Percentiles rank a stretch among this genome's conserved stretches.
Evolutionary conservation across 2,797 vertebrate genomes (phyloP).

Genomic region (Cryptoblepharus egeriae): DNA sequence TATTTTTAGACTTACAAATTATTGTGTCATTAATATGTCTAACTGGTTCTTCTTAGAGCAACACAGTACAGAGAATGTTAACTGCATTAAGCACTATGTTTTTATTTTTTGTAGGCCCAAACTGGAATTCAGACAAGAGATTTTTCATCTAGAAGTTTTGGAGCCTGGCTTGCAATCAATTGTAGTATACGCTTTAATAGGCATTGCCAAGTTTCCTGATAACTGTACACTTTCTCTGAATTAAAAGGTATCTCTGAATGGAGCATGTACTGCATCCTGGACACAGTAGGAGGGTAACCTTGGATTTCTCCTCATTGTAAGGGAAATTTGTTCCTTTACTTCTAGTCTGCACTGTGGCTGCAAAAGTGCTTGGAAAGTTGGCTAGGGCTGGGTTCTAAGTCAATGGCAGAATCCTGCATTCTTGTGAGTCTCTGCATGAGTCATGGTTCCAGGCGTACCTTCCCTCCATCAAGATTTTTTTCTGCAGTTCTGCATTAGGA

Average conservation of each 20-base stretch:
- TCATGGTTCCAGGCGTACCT: neutral
- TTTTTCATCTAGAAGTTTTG: neutral
- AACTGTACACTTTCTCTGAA: neutral
- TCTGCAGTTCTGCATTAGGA: neutral
- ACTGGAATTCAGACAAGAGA: neutral
- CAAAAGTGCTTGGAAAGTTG: too few relatives aligned
- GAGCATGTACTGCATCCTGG: too few relatives aligned
- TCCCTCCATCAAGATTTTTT: neutral
- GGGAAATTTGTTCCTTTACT: too few relatives aligned
- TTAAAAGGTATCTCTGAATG: neutral
- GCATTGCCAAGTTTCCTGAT: neutral
- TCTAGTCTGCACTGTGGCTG: too few relatives aligned
- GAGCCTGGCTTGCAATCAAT: neutral
- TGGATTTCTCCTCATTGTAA: too few relatives aligned
- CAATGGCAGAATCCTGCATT: too few relatives aligned
- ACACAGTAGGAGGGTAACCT: too few relatives aligned
- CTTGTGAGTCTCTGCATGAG: neutral
- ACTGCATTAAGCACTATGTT: too few relatives aligned
- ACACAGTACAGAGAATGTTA: neutral
- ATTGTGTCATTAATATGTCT: too few relatives aligned
- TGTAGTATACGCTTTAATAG: neutral
- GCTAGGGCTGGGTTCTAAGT: too few relatives aligned
- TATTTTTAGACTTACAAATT: too few relatives aligned
- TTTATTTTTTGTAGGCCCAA: neutral
- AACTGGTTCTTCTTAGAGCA: neutral